phyloP scores from a whole-genome alignment of 2,797 vertebrate species.

The Rhinogobio ventralis region DNA sequence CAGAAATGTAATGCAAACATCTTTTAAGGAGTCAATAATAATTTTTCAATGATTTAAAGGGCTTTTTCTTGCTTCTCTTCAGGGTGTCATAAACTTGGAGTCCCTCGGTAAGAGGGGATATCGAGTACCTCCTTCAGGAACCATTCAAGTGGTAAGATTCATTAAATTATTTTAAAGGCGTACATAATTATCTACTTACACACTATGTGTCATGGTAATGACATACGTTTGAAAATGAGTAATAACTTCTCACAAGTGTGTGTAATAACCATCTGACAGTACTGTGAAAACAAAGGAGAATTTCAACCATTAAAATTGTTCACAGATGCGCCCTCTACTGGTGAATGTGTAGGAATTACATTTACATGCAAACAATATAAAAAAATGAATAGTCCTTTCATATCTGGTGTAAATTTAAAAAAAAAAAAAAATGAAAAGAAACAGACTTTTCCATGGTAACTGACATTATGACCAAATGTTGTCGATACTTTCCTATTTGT shows the following conservation, averaged over 20 bases:
- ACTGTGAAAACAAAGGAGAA: slow-evolving; percentile 17
- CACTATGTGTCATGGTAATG: slow-evolving; percentile 7
- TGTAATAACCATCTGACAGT: neutral
- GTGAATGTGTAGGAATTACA: neutral
- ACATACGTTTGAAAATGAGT: slow-evolving; percentile 1
- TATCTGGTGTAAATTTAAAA: neutral
- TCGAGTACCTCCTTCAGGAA: slow-evolving; percentile 99
- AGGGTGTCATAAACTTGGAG: slow-evolving; percentile 99
- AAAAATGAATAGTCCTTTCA: neutral
- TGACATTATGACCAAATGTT: neutral
- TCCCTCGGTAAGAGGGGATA: slow-evolving; percentile 98
- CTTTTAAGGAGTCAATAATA: neutral
- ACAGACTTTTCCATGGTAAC: neutral
- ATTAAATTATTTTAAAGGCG: neutral
- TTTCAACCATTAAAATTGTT: neutral
- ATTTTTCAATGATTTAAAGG: neutral
- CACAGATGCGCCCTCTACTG: slow-evolving; percentile 69
- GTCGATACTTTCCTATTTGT: neutral
- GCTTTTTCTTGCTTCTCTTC: slow-evolving; percentile 40
- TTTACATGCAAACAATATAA: neutral
- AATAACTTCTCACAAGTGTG: neutral
- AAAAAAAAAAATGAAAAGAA: neutral
- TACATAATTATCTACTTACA: neutral
- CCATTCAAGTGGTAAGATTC: slow-evolving; percentile 97
- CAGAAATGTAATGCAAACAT: neutral